A percentile compares a stretch with the other conserved stretches of the same genome.
Evolutionary conservation across 2,888 invertebrate genomes (phyloP).

Genomic region (Drosophila sordidula): DNA sequence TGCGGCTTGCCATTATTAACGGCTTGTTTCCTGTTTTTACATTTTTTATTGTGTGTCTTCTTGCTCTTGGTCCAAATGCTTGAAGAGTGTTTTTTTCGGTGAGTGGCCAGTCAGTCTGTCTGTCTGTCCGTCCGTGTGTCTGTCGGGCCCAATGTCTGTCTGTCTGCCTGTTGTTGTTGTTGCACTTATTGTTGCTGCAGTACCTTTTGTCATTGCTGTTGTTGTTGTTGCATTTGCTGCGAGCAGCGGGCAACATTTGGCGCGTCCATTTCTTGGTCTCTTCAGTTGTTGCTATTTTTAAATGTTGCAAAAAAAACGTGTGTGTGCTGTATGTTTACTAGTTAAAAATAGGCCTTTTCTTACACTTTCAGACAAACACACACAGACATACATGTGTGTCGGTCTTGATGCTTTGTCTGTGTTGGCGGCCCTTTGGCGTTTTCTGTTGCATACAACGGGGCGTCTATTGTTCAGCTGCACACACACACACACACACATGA

Average conservation of each 20-base stretch:
- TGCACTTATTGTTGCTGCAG: slow-evolving; percentile 1
- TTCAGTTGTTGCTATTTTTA: slow-evolving; percentile 60
- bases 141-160: slow-evolving; percentile 14
- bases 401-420: slow-evolving; percentile 8
- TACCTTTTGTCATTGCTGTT: background rate
- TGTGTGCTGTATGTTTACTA: slow-evolving; percentile 20
- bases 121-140: background rate
- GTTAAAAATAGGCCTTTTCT: slow-evolving; percentile 61
- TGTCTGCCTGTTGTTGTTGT: slow-evolving; percentile 22
- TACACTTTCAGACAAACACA: slow-evolving; percentile 17
- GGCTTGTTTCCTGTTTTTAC: slow-evolving; percentile 8
- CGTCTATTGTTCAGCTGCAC: slow-evolving; percentile 30
- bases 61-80: slow-evolving; percentile 27
- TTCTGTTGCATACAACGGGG: slow-evolving; percentile 55
- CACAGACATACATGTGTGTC: slow-evolving; percentile 8
- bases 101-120: slow-evolving; percentile 28
- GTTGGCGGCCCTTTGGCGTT: slow-evolving; percentile 52
- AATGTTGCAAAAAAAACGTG: slow-evolving; percentile 21
- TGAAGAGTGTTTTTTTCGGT: slow-evolving; percentile 32
- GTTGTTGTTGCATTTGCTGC: slow-evolving; percentile 7
- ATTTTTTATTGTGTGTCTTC: slow-evolving; percentile 9
- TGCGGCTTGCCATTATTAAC: background rate
- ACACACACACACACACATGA: slow-evolving; percentile 4
- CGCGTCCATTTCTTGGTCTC: slow-evolving; percentile 40
- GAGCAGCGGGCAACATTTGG: slow-evolving; percentile 39